Evolutionary conservation across 2,113 vertebrate species (phyloP).

Genomic region (Thunnus thynnus): DNA sequence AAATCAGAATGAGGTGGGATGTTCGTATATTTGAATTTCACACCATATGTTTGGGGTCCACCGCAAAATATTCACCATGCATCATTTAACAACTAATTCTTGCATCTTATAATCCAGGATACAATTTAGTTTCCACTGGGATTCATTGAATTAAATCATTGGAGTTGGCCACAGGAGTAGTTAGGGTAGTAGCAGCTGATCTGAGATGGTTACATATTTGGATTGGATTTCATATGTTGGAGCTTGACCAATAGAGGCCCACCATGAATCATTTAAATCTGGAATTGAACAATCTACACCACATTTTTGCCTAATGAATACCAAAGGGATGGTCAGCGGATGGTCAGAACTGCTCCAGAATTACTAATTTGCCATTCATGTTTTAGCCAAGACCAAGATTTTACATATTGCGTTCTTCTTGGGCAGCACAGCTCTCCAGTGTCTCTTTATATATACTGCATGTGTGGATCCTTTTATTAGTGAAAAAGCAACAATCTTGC

Average conservation of each 20-base stretch:
- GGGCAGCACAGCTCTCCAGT: background rate
- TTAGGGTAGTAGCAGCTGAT: constrained; percentile 4
- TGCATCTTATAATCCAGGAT: background rate
- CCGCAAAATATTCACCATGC: background rate
- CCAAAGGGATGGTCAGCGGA: background rate
- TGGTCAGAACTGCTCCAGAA: background rate
- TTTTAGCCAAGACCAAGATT: background rate
- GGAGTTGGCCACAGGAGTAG: background rate
- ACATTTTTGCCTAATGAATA: constrained; percentile 26
- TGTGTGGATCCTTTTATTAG: background rate
- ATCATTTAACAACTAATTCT: constrained; percentile 10
- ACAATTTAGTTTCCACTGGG: background rate
- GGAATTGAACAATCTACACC: constrained; percentile 19
- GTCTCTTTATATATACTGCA: background rate
- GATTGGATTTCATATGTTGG: background rate
- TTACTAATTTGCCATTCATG: background rate
- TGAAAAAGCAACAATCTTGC: background rate
- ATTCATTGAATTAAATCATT: constrained; percentile 12
- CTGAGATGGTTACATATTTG: constrained; percentile 13
- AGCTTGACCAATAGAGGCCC: background rate
- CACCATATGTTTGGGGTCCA: background rate
- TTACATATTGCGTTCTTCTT: background rate
- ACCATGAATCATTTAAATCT: constrained; percentile 30
- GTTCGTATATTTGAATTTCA: background rate
- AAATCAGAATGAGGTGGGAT: background rate